Evolutionary conservation across 2,113 vertebrate species (phyloP).

Genomic region (Thamnaconus septentrionalis): DNA sequence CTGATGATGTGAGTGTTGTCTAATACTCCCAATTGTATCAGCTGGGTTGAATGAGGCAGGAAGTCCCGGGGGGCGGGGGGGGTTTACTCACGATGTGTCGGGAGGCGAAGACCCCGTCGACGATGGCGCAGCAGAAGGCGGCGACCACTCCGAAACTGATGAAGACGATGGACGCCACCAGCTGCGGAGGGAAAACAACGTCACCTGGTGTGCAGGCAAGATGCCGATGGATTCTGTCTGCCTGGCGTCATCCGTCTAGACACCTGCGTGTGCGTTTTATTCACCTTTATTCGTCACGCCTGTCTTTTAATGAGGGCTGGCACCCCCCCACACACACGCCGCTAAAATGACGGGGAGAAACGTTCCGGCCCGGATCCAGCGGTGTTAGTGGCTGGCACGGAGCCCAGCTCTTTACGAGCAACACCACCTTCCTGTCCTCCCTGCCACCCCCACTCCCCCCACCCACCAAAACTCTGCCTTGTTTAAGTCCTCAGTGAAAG

Average conservation of each 20-base stretch:
- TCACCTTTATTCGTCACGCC: too few species aligned
- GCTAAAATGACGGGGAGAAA: neutral
- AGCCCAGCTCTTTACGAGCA: neutral
- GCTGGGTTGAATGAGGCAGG: conserved; percentile 4
- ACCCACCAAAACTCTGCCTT: conserved; percentile 8
- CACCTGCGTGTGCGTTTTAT: too few species aligned
- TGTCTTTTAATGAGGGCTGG: too few species aligned
- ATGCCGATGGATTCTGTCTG: neutral
- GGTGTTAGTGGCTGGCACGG: too few species aligned
- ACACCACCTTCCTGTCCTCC: neutral
- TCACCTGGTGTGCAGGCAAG: neutral
- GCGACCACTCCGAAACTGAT: conserved; percentile 98
- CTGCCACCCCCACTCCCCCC: conserved; percentile 10
- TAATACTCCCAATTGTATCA: conserved; percentile 14
- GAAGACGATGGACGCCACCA: conserved; percentile 98
- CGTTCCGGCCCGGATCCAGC: too few species aligned
- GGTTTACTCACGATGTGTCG: conserved; percentile 93
- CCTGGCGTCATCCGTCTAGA: conserved; percentile 11
- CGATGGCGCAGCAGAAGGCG: conserved; percentile 97
- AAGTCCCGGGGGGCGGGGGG: conserved; percentile 15
- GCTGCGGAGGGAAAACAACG: conserved; percentile 68
- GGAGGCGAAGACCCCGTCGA: conserved; percentile 95
- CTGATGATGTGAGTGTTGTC: conserved; percentile 12
- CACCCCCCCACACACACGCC: neutral
- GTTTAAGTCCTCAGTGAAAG: conserved; percentile 40